Evolutionary conservation across 2,113 vertebrate species (phyloP).

Genomic region (Rhagologus leucostigma): DNA sequence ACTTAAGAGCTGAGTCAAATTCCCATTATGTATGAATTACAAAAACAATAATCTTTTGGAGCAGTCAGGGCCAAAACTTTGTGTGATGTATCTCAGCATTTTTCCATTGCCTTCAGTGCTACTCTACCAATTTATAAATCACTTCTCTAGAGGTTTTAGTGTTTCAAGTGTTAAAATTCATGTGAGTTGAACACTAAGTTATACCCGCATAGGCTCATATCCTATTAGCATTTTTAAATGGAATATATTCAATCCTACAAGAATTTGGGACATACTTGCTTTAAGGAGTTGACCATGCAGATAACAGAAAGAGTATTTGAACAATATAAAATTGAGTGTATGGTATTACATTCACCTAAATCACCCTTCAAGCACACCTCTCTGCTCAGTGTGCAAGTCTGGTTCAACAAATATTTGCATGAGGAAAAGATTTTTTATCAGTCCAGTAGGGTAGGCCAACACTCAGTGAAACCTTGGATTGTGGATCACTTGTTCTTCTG

Average conservation of each 20-base stretch:
- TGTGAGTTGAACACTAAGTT: neutral
- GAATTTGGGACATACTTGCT: neutral
- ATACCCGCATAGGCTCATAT: neutral
- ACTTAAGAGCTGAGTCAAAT: neutral
- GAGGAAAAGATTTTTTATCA: neutral
- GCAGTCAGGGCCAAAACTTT: neutral
- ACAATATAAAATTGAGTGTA: neutral
- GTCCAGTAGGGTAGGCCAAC: neutral
- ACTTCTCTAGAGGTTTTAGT: neutral
- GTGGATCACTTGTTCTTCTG: neutral
- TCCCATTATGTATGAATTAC: neutral
- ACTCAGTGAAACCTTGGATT: rapidly evolving
- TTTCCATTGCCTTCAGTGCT: neutral
- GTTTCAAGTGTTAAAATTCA: neutral
- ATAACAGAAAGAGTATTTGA: neutral
- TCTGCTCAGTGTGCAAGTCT: neutral
- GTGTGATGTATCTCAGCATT: neutral
- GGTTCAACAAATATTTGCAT: neutral
- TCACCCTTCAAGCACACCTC: neutral
- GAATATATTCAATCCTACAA: neutral
- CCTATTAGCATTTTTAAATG: neutral
- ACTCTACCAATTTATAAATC: neutral
- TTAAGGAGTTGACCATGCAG: neutral
- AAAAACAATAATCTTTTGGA: neutral
- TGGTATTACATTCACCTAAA: neutral